Base-by-base conservation (phyloP, 2,888 invertebrate genomes). In the Heliconius ismenius region DNA sequence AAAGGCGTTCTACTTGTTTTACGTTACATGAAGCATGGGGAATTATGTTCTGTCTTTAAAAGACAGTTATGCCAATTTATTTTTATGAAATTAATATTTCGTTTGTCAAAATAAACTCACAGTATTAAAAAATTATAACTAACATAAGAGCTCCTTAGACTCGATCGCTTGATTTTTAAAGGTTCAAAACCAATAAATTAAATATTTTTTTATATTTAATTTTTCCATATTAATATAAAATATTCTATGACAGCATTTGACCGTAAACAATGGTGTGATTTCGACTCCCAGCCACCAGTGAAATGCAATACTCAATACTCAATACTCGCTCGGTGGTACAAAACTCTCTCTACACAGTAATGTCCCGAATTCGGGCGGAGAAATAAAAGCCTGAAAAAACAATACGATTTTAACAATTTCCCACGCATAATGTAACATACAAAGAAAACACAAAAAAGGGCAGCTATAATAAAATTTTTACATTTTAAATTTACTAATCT, bases 381-480 rank as follows among this genome's bases (percentile, higher is more conserved):
- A 32, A 32, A 32, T 32, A 32, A 21, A 54, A 54, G n/a, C 10
- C 10, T 58, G n/a, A 58, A 58, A 58, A 58, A 58, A 58, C 2
- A 54, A n/a, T 58, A 58, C 11, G 4, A 58, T 4, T n/a, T 10
- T 39, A n/a, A 6, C 13, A 6, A 1, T 58, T n/a, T 54, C 32
- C 69, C 70, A 70, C 70, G 58, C 70, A 36, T n/a, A 36, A 70
- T 70, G 28, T 70, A 58, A 70, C 32, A 43, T 4, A 24, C 15
- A 9, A 21, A 3, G n/a, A n/a, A 70, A 36, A 70, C 49, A 69
- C 58, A 24, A n/a, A 32, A 32, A n/a, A 18, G 15, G 9, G n/a
- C 1, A 70, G n/a, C 32, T 32, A 32, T 58, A n/a, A 58, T 54
- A 70, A n/a, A 24, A 15, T 70, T 58, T 70, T 58, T 70, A 70